Percentiles rank a stretch among this genome's conserved stretches.
Conservation (phyloP, 2,888 invertebrate genomes). For the Phyllotreta cruciferae region DNA sequence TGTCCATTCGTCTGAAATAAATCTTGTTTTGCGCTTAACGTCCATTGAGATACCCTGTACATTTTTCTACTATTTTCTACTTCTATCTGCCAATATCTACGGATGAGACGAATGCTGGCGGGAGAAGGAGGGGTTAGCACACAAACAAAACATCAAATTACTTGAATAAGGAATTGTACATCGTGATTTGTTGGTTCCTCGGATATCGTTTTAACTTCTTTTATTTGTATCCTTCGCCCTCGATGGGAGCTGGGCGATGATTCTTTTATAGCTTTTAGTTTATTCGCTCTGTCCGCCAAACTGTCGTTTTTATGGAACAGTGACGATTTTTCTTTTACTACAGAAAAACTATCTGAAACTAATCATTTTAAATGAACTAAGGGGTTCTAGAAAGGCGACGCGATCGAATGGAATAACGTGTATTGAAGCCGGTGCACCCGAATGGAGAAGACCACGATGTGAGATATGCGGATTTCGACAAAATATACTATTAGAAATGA, state of each 20-base stretch:
- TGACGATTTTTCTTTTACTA: slow-evolving; percentile 46
- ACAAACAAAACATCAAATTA: slow-evolving; percentile 55
- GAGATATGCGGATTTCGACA: no score
- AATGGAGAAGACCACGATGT: no score
- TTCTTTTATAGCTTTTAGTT: slow-evolving; percentile 66
- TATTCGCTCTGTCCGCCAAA: slow-evolving; percentile 73
- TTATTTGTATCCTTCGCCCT: slow-evolving; percentile 54
- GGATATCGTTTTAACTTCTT: slow-evolving; percentile 57
- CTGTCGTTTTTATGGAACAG: slow-evolving; percentile 74
- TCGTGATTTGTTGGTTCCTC: slow-evolving; percentile 63
- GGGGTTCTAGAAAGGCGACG: background rate
- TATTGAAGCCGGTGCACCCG: no score
- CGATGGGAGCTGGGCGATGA: slow-evolving; percentile 37
- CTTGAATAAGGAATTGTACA: slow-evolving; percentile 69
- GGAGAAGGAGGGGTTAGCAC: slow-evolving; percentile 39
- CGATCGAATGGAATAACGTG: no score
- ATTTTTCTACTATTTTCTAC: slow-evolving; percentile 24
- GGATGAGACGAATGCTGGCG: slow-evolving; percentile 21
- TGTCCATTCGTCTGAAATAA: no score
- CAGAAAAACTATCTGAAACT: slow-evolving; percentile 55
- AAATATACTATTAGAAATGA: no score
- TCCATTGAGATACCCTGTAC: slow-evolving; percentile 20
- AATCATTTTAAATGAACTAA: slow-evolving; percentile 9
- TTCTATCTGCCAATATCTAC: slow-evolving; percentile 27
- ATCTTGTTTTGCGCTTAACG: no score